Evolutionary conservation across 2,797 vertebrate genomes (phyloP).

Genomic region (Falco cherrug): DNA sequence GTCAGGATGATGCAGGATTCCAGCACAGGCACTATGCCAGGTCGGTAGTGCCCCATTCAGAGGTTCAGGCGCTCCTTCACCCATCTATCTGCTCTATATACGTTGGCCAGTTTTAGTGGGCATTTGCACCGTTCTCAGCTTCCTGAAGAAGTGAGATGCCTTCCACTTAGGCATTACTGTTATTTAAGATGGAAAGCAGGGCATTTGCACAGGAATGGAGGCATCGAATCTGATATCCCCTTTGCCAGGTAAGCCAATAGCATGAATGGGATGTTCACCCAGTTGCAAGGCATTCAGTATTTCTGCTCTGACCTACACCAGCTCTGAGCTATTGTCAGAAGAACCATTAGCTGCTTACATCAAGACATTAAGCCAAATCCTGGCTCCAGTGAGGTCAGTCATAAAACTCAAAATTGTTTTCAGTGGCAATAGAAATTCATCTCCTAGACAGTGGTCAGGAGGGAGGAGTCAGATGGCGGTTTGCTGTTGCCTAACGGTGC

Average conservation of each 20-base stretch:
- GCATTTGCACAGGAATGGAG: not conserved
- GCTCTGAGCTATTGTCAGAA: not conserved
- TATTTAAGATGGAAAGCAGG: not conserved
- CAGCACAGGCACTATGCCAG: accelerated
- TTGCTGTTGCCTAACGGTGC: not conserved
- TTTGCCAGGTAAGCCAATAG: not conserved
- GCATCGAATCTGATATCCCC: not conserved
- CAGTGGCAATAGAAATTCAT: not conserved
- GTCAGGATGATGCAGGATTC: not conserved
- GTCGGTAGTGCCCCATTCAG: not conserved
- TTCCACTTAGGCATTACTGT: not conserved
- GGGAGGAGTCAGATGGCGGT: not conserved
- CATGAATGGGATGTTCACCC: not conserved
- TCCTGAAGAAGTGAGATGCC: not conserved
- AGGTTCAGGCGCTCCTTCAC: not conserved
- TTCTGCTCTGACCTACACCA: not conserved
- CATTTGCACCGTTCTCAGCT: not conserved
- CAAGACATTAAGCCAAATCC: conserved; percentile 18
- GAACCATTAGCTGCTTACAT: conserved; percentile 25
- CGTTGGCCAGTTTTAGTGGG: not conserved
- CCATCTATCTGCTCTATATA: not conserved
- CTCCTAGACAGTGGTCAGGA: not conserved
- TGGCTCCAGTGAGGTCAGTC: conserved; percentile 17
- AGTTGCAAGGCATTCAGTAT: not conserved
- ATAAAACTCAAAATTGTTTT: conserved; percentile 21